A percentile compares a stretch with the other conserved stretches of the same genome.
Evolutionary conservation across 2,797 vertebrate genomes (phyloP).

Genomic region (Typhlichthys subterraneus): DNA sequence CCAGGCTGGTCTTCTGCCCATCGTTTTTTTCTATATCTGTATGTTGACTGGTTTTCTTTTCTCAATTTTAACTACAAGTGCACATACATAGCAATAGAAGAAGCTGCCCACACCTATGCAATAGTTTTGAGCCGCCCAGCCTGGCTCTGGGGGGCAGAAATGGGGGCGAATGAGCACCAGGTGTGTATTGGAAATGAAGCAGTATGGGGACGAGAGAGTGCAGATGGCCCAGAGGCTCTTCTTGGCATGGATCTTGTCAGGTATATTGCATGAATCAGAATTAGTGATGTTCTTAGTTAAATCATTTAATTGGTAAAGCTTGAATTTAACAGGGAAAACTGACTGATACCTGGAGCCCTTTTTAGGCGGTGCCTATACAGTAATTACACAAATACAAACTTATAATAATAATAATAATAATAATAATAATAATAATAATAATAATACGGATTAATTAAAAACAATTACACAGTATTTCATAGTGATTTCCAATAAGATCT

Average conservation of each 20-base stretch:
- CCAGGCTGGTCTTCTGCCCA: background rate
- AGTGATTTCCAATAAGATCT: no score
- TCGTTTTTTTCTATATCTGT: background rate
- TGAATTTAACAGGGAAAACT: no score
- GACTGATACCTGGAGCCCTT: no score
- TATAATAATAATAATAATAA: no score
- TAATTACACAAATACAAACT: no score
- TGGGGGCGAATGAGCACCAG: conserved; percentile 95
- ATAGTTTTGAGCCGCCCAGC: conserved; percentile 93
- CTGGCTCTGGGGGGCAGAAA: conserved; percentile 98
- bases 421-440: no score
- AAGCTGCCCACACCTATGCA: conserved; percentile 82
- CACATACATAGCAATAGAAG: conserved; percentile 90
- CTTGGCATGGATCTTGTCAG: conserved; percentile 97
- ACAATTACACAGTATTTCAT: no score
- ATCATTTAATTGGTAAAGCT: no score
- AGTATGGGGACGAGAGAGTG: conserved; percentile 90
- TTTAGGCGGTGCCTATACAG: no score
- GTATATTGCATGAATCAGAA: conserved; percentile 58
- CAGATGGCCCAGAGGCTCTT: conserved; percentile 83
- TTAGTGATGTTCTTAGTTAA: no score
- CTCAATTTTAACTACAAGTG: conserved; percentile 75
- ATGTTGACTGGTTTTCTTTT: conserved; percentile 9
- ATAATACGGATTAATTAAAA: no score
- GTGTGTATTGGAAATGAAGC: conserved; percentile 98